A percentile compares a stretch with the other conserved stretches of the same genome.
These are phyloP conservation scores for Lontra canadensis DNA, from an alignment of 2,113 vertebrate genomes.

Conservation along the genomic window DNA sequence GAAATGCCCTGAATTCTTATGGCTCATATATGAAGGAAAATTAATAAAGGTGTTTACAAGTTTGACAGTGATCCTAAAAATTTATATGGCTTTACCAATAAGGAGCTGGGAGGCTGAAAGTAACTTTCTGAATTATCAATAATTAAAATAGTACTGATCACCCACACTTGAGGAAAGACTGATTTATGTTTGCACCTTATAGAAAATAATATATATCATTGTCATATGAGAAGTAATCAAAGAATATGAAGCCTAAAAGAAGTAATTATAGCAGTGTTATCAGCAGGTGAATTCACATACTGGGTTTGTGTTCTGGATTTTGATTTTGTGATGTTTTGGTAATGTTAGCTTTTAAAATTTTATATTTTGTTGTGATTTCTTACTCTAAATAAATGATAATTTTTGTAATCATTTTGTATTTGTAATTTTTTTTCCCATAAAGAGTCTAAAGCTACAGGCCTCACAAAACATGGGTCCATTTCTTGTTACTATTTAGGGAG, in stretches of 20 bases:
- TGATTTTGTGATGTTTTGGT: slow-evolving; percentile 43
- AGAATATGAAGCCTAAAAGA: background rate
- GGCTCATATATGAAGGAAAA: background rate
- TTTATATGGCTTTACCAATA: background rate
- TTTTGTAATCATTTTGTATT: slow-evolving; percentile 19
- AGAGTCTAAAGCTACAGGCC: background rate
- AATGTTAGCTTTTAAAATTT: slow-evolving; percentile 19
- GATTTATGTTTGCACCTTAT: background rate
- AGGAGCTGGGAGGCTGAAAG: background rate
- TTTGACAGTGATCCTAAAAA: slow-evolving; percentile 5
- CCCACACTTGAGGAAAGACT: background rate
- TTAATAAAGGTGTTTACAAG: background rate
- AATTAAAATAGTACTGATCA: slow-evolving; percentile 57
- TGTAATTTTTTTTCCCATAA: background rate
- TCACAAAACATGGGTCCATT: background rate
- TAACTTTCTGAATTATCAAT: slow-evolving; percentile 44
- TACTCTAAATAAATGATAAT: background rate
- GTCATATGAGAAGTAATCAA: background rate
- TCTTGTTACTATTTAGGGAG: background rate
- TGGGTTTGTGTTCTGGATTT: background rate
- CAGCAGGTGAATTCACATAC: background rate
- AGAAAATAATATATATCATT: slow-evolving; percentile 45
- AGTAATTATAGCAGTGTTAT: background rate
- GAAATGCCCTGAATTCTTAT: background rate
- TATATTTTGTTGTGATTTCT: slow-evolving; percentile 30